Base-by-base conservation (phyloP, 2,797 vertebrate species). In the Micrastur ruficollis region DNA sequence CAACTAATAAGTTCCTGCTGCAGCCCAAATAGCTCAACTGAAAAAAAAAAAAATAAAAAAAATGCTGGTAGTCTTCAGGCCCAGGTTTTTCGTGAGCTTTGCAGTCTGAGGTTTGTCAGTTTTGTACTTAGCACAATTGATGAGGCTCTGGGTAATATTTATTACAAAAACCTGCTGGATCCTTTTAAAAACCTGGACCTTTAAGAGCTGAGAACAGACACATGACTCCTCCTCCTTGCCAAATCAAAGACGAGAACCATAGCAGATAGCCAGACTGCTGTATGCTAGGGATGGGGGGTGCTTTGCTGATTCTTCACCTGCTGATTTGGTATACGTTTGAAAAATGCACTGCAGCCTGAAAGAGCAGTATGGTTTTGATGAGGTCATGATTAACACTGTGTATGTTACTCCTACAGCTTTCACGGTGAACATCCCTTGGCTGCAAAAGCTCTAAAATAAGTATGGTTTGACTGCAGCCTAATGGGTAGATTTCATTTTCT, bases 1-100 rank as follows among this genome's bases (percentile, higher is more conserved):
- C 86, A 85, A 62, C 83, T 95, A 94, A 95, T 94, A 96, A 97
- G 75, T 96, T 97, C 95, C 91, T 96, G 94, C 80, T 89, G 93
- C 47, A 93, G 44, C 87, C 87, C 85, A 81, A 95, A 95, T 93
- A 96, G 76, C 76, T 88, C 59, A 74, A 71, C 66, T 78, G 0
- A 27, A 68, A 74, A 80, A 78, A 50, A 89, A 29, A 34, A 8
- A 23, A 49, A n/a, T 11, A 22, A 55, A 42, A 34, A 68, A 52
- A 36, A 47, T 3, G 34, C 44, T 63, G 26, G 40, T 67, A 93
- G 63, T 73, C 36, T 78, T 81, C 53, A 86, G 81, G 59, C 2
- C 2, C n/a, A 42, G 4, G 1, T 25, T 71, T 94, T 87, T 74
- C 59, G 38, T 25, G 31, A 89, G 65, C 44, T 93, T 89, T 83